These are phyloP conservation scores for Leiothrix lutea DNA, from an alignment of 2,113 vertebrate species.

Conservation along the genomic window DNA sequence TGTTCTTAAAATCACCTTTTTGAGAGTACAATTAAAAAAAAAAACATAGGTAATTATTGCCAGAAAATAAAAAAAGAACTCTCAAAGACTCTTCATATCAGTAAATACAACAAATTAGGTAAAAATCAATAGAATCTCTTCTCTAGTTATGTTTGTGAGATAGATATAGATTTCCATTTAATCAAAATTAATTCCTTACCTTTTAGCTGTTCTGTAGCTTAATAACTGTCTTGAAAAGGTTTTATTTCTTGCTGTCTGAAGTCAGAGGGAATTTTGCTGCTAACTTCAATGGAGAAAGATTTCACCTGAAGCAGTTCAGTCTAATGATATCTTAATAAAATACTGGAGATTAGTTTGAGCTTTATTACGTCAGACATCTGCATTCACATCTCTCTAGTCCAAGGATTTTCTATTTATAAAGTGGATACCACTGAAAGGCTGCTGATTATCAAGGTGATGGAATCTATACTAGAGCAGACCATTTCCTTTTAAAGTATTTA, in stretches of 20 bases:
- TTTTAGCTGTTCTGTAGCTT: not conserved
- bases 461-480: not conserved
- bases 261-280: not conserved
- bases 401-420: not conserved
- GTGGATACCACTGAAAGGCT: not conserved
- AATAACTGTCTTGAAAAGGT: not conserved
- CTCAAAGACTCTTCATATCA: not conserved
- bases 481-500: not conserved
- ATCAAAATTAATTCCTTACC: constrained; percentile 28
- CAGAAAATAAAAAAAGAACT: not conserved
- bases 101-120: not conserved
- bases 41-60: not conserved
- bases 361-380: not conserved
- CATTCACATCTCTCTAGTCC: not conserved
- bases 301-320: not conserved
- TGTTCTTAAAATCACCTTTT: not conserved
- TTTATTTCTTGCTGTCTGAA: not conserved
- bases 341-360: not conserved
- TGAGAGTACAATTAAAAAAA: not conserved
- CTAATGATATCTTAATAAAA: constrained; percentile 33
- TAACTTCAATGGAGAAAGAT: not conserved
- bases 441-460: not conserved
- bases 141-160: not conserved
- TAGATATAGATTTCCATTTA: constrained; percentile 9
- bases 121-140: constrained; percentile 7